phyloP scores from a whole-genome alignment of 2,113 vertebrate species.

The Semnornis frantzii region DNA sequence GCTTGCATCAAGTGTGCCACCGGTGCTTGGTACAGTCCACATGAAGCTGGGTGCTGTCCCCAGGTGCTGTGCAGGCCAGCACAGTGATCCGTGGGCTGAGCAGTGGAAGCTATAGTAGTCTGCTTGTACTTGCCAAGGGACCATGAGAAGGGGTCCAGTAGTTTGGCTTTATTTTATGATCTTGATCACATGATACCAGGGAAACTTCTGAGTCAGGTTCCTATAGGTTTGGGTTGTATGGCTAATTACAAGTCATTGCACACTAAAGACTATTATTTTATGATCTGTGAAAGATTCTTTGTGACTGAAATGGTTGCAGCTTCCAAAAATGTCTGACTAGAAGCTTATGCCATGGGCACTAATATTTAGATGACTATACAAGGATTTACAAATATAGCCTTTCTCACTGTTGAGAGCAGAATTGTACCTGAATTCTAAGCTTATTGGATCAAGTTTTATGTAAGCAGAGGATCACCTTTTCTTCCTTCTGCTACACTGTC shows the following conservation, averaged over 20 bases:
- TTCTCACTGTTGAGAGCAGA: neutral
- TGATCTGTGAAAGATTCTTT: neutral
- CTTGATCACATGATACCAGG: neutral
- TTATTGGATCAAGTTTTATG: neutral
- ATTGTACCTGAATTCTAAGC: neutral
- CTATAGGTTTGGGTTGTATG: neutral
- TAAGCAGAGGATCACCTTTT: neutral
- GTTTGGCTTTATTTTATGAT: neutral
- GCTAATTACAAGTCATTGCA: neutral
- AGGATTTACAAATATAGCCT: neutral
- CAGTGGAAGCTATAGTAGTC: neutral
- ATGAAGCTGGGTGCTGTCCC: neutral
- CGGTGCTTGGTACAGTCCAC: neutral
- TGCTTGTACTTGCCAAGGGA: neutral
- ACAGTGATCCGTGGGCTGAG: neutral
- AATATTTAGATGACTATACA: neutral
- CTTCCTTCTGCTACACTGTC: neutral
- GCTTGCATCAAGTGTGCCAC: accelerated
- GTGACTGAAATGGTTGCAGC: neutral
- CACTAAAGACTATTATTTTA: neutral
- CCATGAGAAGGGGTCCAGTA: neutral
- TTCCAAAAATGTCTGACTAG: conserved; percentile 6
- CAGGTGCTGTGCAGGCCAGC: neutral
- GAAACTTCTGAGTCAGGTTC: neutral
- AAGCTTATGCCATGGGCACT: neutral